Evolutionary conservation across 1,140 invertebrate genomes (phyloP).

Genomic region (Maniola jurtina): DNA sequence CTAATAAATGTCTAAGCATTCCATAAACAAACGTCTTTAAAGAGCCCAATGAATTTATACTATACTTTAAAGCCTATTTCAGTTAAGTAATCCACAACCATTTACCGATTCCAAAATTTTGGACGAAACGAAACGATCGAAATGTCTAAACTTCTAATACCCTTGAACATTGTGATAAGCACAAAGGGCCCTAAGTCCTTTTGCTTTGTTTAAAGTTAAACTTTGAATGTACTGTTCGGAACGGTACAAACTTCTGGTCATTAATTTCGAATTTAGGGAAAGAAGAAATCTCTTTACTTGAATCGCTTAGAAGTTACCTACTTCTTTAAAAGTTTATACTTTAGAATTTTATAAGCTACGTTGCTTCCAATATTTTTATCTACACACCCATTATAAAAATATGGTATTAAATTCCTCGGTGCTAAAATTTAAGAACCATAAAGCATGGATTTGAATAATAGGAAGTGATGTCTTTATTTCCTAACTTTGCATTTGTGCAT

Average conservation of each 20-base stretch:
- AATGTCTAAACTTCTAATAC: slow-evolving; percentile 39
- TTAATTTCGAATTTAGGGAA: slow-evolving; percentile 32
- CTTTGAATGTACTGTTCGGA: slow-evolving; percentile 40
- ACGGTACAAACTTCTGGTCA: slow-evolving; percentile 38
- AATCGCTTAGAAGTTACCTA: slow-evolving; percentile 18
- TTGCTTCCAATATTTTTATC: neutral
- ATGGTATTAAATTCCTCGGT: neutral
- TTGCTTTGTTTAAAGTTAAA: slow-evolving; percentile 57
- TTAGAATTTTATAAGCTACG: neutral
- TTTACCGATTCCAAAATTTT: slow-evolving; percentile 12
- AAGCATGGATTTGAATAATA: too few species aligned
- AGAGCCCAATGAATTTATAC: neutral
- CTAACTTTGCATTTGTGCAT: too few species aligned
- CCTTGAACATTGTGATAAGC: slow-evolving; percentile 44
- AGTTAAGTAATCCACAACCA: neutral
- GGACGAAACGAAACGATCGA: slow-evolving; percentile 13
- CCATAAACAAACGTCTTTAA: neutral
- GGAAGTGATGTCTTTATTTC: neutral
- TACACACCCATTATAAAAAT: neutral
- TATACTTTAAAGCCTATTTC: neutral
- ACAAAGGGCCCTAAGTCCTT: slow-evolving; percentile 43
- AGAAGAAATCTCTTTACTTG: slow-evolving; percentile 29
- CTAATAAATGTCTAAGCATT: neutral
- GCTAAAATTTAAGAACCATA: neutral
- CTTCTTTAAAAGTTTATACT: slow-evolving; percentile 1